Percentiles rank a stretch among this genome's conserved stretches.
These are phyloP conservation scores for Drosophila biarmipes DNA, from an alignment of 1,140 invertebrate genomes.

Conservation along the genomic window DNA sequence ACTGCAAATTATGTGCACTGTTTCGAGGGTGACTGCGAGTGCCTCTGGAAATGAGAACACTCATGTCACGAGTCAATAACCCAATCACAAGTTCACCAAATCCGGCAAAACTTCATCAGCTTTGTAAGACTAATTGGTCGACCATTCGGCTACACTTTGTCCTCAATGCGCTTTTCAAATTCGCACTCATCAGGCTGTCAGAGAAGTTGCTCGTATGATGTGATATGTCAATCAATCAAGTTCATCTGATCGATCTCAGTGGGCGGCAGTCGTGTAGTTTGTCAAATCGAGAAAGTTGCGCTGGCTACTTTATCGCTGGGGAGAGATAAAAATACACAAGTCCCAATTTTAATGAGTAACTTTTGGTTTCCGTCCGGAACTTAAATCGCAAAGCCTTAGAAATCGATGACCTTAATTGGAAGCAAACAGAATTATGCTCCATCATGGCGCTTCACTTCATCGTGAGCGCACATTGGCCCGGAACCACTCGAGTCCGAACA, in stretches of 20 bases:
- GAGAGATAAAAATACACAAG: conserved; percentile 34
- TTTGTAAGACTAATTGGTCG: conserved; percentile 48
- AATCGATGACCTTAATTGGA: conserved; percentile 35
- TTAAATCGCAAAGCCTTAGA: conserved; percentile 30
- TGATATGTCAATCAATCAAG: conserved; percentile 76
- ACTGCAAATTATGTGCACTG: conserved; percentile 20
- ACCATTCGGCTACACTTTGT: conserved; percentile 30
- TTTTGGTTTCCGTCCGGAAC: conserved; percentile 12
- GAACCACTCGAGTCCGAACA: conserved; percentile 63
- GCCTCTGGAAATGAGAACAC: conserved; percentile 10
- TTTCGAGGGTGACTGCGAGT: conserved; percentile 16
- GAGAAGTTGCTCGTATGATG: conserved; percentile 23
- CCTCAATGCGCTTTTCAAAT: conserved; percentile 59
- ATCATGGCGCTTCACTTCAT: conserved; percentile 45
- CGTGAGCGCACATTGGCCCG: conserved; percentile 40
- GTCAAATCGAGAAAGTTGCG: conserved; percentile 52
- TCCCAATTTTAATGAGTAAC: conserved; percentile 24
- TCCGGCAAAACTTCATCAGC: conserved; percentile 32
- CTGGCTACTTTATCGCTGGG: conserved; percentile 12
- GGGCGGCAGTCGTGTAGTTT: conserved; percentile 39
- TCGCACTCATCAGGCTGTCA: conserved; percentile 50
- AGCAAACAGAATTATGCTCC: conserved; percentile 35
- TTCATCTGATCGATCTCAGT: conserved; percentile 62
- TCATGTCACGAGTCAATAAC: conserved; percentile 25
- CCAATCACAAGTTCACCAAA: conserved; percentile 23